These are phyloP conservation scores for Aeoliscus strigatus DNA, from an alignment of 2,797 vertebrate species.

Conservation along the genomic window DNA sequence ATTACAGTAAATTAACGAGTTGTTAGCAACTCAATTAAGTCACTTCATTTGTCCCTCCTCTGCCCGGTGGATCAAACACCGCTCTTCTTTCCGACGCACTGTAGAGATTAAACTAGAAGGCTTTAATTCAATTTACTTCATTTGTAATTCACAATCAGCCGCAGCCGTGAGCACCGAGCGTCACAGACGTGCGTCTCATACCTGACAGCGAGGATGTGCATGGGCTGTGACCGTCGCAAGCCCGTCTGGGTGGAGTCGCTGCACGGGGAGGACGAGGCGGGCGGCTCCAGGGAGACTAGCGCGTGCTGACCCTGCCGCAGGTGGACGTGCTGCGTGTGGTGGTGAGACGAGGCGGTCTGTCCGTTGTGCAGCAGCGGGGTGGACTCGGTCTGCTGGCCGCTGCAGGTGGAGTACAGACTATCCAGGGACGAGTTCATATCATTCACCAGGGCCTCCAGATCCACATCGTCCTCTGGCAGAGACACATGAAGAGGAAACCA, in stretches of 20 bases:
- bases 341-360: constrained; percentile 62
- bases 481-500: constrained; percentile 3
- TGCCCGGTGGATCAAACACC: no score
- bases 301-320: constrained; percentile 48
- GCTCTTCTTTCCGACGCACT: no score
- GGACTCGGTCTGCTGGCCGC: constrained; percentile 77
- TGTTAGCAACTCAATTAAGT: no score
- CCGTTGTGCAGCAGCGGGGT: constrained; percentile 84
- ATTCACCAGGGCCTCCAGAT: constrained; percentile 88
- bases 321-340: constrained; percentile 40
- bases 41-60: no score
- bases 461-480: constrained; percentile 85
- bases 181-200: constrained; percentile 40
- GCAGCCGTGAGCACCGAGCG: no score
- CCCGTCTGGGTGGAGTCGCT: constrained; percentile 67
- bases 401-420: constrained; percentile 80
- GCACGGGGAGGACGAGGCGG: constrained; percentile 44
- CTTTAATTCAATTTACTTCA: no score
- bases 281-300: constrained; percentile 39
- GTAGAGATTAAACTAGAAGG: no score
- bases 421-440: constrained; percentile 91
- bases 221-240: constrained; percentile 85
- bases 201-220: constrained; percentile 93
- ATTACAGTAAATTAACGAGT: no score
- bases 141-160: no score